Percentiles rank a stretch among this genome's conserved stretches.
Conservation (phyloP, 2,113 vertebrate species). For the Chloropsis cyanopogon region DNA sequence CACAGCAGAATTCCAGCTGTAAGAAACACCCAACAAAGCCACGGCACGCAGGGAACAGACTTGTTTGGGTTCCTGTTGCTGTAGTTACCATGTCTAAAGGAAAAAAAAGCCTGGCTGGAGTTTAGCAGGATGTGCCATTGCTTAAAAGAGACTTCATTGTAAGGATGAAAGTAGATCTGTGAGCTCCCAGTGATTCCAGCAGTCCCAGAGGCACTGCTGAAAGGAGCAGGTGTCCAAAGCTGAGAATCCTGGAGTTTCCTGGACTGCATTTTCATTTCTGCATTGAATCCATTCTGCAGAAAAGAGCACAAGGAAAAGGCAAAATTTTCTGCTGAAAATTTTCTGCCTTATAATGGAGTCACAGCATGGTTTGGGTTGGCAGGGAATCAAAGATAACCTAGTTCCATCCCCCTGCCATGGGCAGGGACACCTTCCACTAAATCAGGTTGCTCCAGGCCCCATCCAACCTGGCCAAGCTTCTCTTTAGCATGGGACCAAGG, state of each 20-base stretch:
- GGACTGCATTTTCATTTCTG: conserved; percentile 46
- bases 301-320: conserved; percentile 31
- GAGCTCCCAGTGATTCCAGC: not conserved
- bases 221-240: not conserved
- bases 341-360: conserved; percentile 29
- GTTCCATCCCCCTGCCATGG: not conserved
- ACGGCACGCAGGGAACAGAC: not conserved
- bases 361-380: not conserved
- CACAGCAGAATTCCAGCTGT: conserved; percentile 13
- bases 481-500: not conserved
- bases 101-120: not conserved
- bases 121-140: not conserved
- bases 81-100: not conserved
- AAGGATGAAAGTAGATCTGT: not conserved
- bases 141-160: not conserved
- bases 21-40: conserved; percentile 38
- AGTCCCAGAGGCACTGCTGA: not conserved
- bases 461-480: not conserved
- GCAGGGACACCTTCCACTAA: not conserved
- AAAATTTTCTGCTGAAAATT: conserved; percentile 47
- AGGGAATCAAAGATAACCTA: not conserved
- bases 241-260: not conserved
- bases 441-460: not conserved
- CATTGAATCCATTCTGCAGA: conserved; percentile 19
- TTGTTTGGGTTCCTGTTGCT: conserved; percentile 48